These are phyloP conservation scores for Endotricha flammealis DNA, from an alignment of 2,888 invertebrate species.

Conservation along the genomic window DNA sequence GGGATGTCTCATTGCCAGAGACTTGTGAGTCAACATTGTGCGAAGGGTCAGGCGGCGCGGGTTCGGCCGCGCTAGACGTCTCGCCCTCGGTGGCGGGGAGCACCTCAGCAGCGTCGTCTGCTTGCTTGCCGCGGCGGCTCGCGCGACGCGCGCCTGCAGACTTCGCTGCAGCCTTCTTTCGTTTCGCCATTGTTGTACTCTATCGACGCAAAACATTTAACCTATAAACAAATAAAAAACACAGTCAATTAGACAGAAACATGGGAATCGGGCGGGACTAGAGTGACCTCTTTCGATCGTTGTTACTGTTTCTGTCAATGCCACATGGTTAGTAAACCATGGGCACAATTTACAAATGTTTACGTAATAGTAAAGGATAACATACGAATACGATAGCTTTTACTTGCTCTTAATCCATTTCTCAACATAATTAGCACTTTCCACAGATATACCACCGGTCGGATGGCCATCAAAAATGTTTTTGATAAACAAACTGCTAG, in stretches of 20 bases:
- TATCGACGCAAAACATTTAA: slow-evolving; percentile 38
- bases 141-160: slow-evolving; percentile 50
- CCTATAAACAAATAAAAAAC: slow-evolving; percentile 39
- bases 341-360: slow-evolving; percentile 2
- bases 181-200: slow-evolving; percentile 56
- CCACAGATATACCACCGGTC: slow-evolving; percentile 52
- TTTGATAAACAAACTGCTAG: slow-evolving; percentile 26
- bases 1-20: slow-evolving; percentile 19
- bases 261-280: slow-evolving; percentile 21
- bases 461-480: slow-evolving; percentile 32
- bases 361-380: slow-evolving; percentile 7
- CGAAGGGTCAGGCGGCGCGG: slow-evolving; percentile 12
- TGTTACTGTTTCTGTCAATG: slow-evolving; percentile 48
- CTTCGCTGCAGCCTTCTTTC: slow-evolving; percentile 57
- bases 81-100: slow-evolving; percentile 38
- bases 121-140: slow-evolving; percentile 58
- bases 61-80: slow-evolving; percentile 33
- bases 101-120: slow-evolving; percentile 20
- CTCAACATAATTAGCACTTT: slow-evolving; percentile 9
- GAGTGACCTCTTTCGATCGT: slow-evolving; percentile 60
- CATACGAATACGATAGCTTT: neutral
- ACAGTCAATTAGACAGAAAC: slow-evolving; percentile 23
- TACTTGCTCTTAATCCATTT: slow-evolving; percentile 2
- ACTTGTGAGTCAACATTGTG: slow-evolving; percentile 13
- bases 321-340: slow-evolving; percentile 41